These are phyloP conservation scores for Cercocebus atys DNA, from an alignment of 2,113 vertebrate species.

Conservation along the genomic window DNA sequence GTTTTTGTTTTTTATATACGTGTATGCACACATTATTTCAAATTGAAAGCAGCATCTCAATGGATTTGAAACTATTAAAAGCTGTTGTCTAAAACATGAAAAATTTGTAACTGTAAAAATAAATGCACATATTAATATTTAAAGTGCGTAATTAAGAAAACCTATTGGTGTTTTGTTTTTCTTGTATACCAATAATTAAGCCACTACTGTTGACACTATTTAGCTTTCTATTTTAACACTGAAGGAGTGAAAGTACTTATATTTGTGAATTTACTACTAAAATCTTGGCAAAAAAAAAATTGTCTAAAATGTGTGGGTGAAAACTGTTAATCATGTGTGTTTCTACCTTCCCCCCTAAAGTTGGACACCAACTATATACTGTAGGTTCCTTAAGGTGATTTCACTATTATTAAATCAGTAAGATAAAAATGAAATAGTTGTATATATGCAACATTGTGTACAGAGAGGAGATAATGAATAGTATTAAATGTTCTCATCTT, in stretches of 20 bases:
- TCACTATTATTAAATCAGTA: slow-evolving; percentile 70
- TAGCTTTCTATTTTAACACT: slow-evolving; percentile 75
- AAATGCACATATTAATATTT: slow-evolving; percentile 88
- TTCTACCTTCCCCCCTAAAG: slow-evolving; percentile 27
- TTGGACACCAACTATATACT: slow-evolving; percentile 64
- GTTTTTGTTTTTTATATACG: slow-evolving; percentile 87
- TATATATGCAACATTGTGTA: slow-evolving; percentile 73
- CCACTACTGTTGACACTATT: slow-evolving; percentile 65
- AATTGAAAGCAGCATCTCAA: slow-evolving; percentile 85
- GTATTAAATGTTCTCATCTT: slow-evolving; percentile 59
- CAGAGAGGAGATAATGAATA: slow-evolving; percentile 65
- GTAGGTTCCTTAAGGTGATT: slow-evolving; percentile 62
- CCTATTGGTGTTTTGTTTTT: slow-evolving; percentile 86
- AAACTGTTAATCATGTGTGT: slow-evolving; percentile 73
- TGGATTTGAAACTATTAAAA: slow-evolving; percentile 85
- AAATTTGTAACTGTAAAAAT: slow-evolving; percentile 87
- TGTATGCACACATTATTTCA: slow-evolving; percentile 73
- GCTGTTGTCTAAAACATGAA: slow-evolving; percentile 86
- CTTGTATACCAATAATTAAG: slow-evolving; percentile 81
- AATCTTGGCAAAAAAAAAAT: slow-evolving; percentile 57
- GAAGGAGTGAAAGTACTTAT: slow-evolving; percentile 70
- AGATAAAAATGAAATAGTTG: slow-evolving; percentile 64
- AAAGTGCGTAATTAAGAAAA: slow-evolving; percentile 88
- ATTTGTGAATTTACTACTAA: slow-evolving; percentile 78
- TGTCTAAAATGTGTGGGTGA: slow-evolving; percentile 65